A percentile compares a stretch with the other conserved stretches of the same genome.
Evolutionary conservation across 1,140 invertebrate genomes (phyloP).

Genomic region (Lepidurus arcticus): DNA sequence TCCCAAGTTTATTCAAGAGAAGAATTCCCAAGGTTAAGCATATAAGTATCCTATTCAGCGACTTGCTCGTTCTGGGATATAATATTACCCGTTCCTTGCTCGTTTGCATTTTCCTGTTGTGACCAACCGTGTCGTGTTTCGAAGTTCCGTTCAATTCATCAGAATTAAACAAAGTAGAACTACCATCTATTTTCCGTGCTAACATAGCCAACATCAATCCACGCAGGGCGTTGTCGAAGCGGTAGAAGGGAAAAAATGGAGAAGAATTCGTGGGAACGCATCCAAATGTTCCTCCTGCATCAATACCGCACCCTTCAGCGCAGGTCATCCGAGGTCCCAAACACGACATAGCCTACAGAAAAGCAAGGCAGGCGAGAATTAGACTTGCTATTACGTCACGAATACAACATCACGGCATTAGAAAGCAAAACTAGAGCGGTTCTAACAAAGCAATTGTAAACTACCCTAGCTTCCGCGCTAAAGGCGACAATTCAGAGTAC

Average conservation of each 20-base stretch:
- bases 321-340: slow-evolving; percentile 16
- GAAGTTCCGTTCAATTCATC: no score
- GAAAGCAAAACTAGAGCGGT: not conserved
- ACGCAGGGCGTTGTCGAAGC: not conserved
- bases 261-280: not conserved
- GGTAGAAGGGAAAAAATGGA: not conserved
- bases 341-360: not conserved
- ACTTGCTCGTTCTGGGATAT: no score
- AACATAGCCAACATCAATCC: not conserved
- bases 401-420: not conserved
- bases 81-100: no score
- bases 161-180: no score
- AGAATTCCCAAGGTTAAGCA: no score
- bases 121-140: no score
- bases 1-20: no score
- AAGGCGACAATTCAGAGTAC: not conserved
- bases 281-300: not conserved
- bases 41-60: no score
- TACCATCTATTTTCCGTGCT: not conserved
- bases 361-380: not conserved
- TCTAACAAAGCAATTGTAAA: not conserved
- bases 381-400: not conserved
- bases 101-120: no score
- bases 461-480: not conserved
- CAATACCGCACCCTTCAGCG: slow-evolving; percentile 20